Base-by-base conservation (phyloP, 2,888 invertebrate genomes). In the Amblyjoppa fuscipennis region DNA sequence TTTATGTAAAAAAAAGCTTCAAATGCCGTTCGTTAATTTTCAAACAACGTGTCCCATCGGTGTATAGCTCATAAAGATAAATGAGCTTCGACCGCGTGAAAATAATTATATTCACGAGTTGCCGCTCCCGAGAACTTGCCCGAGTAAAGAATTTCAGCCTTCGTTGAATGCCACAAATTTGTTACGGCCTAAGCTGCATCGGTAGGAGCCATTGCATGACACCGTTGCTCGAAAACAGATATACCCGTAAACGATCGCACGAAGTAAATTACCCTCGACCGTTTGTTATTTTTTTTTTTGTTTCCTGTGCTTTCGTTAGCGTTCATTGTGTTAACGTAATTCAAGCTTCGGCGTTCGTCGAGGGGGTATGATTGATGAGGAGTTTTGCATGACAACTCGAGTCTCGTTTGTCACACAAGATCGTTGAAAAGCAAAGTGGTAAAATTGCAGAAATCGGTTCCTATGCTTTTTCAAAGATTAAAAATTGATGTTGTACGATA, bases 191-290 rank as follows among this genome's bases (percentile, higher is more conserved):
- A 45, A 13, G 13, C 38, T 9, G 38, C 38, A 38, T 9, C 38
- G 38, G 38, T 45, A 45, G 3, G 45, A 3, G 45, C 45, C 13
- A 13, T 13, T 13, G 13, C 13, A 20, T 11, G 13, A 13, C 3
- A 13, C 45, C 13, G 13, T 3, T 13, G 3, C 13, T 3, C 3
- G 2, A 41, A 75, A 75, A 51, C 64, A 64, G 61, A 49, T 49
- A 51, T 31, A 51, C 20, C n/a, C 1, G 56, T 76, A 70, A 82
- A 82, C 79, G 78, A 66, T 16, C 28, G 2, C 49, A 34, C 34
- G 53, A 70, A 78, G 78, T 34, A 53, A 74, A 75, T 78, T 75
- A 66, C 75, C 85, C 75, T 64, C 74, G 70, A 68, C 69, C 53
- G 9, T 53, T 56, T 66, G 61, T 69, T 64, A n/a, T 59, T 64